These are phyloP conservation scores for Limonius californicus DNA, from an alignment of 1,140 invertebrate species.

Conservation along the genomic window DNA sequence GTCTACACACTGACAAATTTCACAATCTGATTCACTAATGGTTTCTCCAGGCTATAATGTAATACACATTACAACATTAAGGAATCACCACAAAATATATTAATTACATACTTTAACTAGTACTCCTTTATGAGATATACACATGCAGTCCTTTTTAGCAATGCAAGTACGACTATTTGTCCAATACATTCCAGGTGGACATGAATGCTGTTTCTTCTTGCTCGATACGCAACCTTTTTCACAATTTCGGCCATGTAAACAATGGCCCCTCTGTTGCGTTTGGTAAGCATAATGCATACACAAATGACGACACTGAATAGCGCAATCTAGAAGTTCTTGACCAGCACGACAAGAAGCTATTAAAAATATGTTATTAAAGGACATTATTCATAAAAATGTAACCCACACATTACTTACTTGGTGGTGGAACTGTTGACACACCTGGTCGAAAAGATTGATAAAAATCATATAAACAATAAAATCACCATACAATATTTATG, in stretches of 20 bases:
- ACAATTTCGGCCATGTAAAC: conserved; percentile 48
- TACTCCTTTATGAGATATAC: conserved; percentile 57
- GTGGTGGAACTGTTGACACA: too few relatives aligned
- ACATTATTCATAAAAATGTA: too few relatives aligned
- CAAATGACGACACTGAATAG: conserved; percentile 48
- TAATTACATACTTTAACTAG: conserved; percentile 57
- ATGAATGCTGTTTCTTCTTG: conserved; percentile 34
- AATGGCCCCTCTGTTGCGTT: conserved; percentile 47
- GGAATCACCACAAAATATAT: too few relatives aligned
- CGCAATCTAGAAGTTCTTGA: background rate
- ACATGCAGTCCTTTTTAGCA: conserved; percentile 63
- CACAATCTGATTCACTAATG: conserved; percentile 55
- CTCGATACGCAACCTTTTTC: conserved; percentile 47
- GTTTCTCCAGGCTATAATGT: conserved; percentile 63
- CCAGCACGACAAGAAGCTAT: too few relatives aligned
- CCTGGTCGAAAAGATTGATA: too few relatives aligned
- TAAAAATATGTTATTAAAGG: too few relatives aligned
- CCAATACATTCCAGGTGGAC: conserved; percentile 52
- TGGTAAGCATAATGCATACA: conserved; percentile 52
- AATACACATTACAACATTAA: too few relatives aligned
- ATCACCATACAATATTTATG: too few relatives aligned
- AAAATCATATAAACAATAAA: too few relatives aligned
- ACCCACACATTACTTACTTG: too few relatives aligned
- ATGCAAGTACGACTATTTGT: conserved; percentile 68
- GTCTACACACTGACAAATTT: conserved; percentile 71